Evolutionary conservation across 2,113 vertebrate species (phyloP).

Genomic region (Pagrus major): DNA sequence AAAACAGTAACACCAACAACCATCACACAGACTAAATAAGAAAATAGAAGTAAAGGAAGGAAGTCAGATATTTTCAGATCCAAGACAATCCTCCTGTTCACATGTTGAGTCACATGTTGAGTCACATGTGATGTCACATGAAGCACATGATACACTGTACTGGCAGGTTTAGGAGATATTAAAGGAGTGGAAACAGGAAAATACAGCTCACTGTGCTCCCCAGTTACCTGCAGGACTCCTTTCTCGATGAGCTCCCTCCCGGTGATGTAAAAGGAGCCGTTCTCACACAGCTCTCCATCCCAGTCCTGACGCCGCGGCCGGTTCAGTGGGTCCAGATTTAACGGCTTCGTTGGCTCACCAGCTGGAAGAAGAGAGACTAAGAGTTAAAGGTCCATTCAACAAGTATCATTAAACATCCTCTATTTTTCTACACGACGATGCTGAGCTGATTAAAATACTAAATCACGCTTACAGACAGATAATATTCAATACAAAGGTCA

Average conservation of each 20-base stretch:
- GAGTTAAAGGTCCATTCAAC: background rate
- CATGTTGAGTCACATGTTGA: background rate
- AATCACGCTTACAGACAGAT: too few relatives aligned
- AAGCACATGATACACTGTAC: background rate
- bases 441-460: too few relatives aligned
- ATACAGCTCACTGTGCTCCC: background rate
- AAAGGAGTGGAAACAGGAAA: background rate
- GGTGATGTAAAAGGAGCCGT: conserved; percentile 95
- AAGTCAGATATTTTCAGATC: background rate
- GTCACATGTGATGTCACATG: background rate
- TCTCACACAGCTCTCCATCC: conserved; percentile 95
- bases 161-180: background rate
- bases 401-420: background rate
- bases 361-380: conserved; percentile 30
- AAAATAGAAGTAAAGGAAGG: background rate
- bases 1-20: background rate
- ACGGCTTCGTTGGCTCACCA: conserved; percentile 77
- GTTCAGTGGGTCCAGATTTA: conserved; percentile 88
- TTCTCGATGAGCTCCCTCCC: conserved; percentile 84
- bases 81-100: background rate
- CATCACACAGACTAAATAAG: background rate
- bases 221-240: conserved; percentile 88
- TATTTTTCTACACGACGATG: too few relatives aligned
- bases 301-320: conserved; percentile 94
- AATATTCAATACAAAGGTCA: too few relatives aligned